These are phyloP conservation scores for Gandaritis pyraliata DNA, from an alignment of 2,888 invertebrate genomes.

Conservation along the genomic window DNA sequence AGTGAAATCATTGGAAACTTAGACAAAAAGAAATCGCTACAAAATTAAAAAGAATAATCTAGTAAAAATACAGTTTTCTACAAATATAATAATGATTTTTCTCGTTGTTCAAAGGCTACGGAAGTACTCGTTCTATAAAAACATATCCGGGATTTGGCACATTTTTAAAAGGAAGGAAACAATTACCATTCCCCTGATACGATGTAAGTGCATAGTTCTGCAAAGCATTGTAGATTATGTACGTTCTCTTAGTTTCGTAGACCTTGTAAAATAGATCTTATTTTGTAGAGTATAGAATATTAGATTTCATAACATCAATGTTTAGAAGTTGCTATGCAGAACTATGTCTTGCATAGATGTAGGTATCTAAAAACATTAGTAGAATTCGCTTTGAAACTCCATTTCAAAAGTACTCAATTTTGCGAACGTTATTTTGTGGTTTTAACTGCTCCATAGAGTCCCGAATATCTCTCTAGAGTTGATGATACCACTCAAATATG, in stretches of 20 bases:
- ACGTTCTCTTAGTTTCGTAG: slow-evolving; percentile 4
- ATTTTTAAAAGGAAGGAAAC: slow-evolving; percentile 73
- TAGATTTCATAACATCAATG: slow-evolving; percentile 9
- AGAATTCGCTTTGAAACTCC: neutral
- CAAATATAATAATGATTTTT: slow-evolving; percentile 35
- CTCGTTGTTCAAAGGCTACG: slow-evolving; percentile 60
- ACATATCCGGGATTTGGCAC: slow-evolving; percentile 77
- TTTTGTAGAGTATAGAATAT: slow-evolving; percentile 5
- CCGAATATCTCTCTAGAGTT: no score
- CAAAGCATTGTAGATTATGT: slow-evolving; percentile 56
- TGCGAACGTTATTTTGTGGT: no score
- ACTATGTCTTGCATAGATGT: slow-evolving; percentile 45
- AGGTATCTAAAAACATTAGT: slow-evolving; percentile 2
- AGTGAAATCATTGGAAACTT: no score
- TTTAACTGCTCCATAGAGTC: no score
- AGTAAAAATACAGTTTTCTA: neutral
- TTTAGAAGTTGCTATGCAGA: slow-evolving; percentile 43
- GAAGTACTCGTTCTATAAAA: slow-evolving; percentile 77
- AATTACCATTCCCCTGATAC: slow-evolving; percentile 41
- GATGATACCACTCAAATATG: no score
- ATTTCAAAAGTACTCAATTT: neutral
- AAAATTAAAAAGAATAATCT: no score
- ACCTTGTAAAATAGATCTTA: slow-evolving; percentile 10
- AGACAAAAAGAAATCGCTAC: no score
- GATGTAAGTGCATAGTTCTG: slow-evolving; percentile 84